Conservation (phyloP, 35 echinoderm and acorn worm genomes). For the Heliocidaris erythrogramma region DNA sequence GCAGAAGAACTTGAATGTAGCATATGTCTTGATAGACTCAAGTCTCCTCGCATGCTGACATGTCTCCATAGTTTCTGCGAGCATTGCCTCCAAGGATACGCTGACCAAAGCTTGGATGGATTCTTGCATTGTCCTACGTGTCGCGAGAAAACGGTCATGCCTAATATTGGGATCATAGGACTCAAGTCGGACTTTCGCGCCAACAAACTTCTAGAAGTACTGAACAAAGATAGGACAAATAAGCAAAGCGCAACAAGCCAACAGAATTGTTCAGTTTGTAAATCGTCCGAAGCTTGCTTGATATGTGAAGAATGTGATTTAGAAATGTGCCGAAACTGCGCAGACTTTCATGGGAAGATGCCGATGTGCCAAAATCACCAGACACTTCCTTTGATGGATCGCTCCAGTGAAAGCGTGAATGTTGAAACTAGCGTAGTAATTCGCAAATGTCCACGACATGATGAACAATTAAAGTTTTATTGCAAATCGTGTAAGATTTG, state of each 20-base stretch:
- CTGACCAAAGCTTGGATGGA: neutral
- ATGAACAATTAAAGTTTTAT: constrained; percentile 11
- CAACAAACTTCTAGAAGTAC: constrained; percentile 33
- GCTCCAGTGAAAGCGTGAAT: neutral
- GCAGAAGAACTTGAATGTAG: constrained; percentile 36
- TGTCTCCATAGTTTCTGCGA: constrained; percentile 30
- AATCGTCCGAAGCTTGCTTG: neutral
- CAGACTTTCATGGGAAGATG: neutral
- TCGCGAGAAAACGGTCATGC: neutral
- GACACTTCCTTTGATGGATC: neutral
- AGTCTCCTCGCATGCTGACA: constrained; percentile 18
- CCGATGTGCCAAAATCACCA: neutral
- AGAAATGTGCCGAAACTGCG: neutral
- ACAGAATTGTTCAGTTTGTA: neutral
- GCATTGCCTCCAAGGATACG: neutral
- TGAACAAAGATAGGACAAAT: neutral
- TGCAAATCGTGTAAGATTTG: neutral
- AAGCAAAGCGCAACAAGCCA: neutral
- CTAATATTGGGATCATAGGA: neutral
- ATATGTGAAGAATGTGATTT: constrained; percentile 27
- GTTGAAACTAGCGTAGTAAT: too few relatives aligned
- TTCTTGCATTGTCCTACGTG: neutral
- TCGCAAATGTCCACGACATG: neutral
- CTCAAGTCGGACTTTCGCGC: constrained; percentile 23
- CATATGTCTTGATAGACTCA: constrained; percentile 36